These are phyloP conservation scores for Equus quagga DNA, from an alignment of 2,113 vertebrate species.

Conservation along the genomic window DNA sequence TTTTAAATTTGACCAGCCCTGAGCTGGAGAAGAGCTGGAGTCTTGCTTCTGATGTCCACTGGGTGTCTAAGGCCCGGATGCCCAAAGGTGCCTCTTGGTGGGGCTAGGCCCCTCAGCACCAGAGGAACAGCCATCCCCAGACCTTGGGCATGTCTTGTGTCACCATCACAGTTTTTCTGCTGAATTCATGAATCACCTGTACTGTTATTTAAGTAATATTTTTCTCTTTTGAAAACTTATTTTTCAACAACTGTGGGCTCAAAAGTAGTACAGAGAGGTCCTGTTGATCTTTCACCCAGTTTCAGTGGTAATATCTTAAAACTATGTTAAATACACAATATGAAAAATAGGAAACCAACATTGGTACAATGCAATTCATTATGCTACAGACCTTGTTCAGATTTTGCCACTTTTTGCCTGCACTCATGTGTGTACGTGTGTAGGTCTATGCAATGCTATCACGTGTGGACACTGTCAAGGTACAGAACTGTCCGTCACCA, in stretches of 20 bases:
- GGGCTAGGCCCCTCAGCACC: background rate
- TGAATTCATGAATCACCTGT: background rate
- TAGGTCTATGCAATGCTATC: fast-evolving
- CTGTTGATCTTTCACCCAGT: fast-evolving
- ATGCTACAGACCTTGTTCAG: background rate
- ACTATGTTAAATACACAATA: no score
- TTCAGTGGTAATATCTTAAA: background rate
- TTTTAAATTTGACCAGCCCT: background rate
- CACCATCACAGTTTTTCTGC: background rate
- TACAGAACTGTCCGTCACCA: background rate
- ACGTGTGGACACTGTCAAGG: fast-evolving
- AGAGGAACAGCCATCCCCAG: background rate
- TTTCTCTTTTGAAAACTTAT: background rate
- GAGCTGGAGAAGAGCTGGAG: background rate
- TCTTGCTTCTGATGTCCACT: background rate
- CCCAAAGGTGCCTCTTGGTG: background rate
- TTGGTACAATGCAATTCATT: fast-evolving
- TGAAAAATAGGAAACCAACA: background rate
- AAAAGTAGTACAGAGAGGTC: background rate
- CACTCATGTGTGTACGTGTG: no score
- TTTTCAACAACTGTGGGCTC: background rate
- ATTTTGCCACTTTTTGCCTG: fast-evolving
- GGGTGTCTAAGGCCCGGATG: background rate
- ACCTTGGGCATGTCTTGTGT: background rate
- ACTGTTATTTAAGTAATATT: background rate